phyloP scores from a whole-genome alignment of 2,888 invertebrate species.

The Pogonocherus hispidulus region DNA sequence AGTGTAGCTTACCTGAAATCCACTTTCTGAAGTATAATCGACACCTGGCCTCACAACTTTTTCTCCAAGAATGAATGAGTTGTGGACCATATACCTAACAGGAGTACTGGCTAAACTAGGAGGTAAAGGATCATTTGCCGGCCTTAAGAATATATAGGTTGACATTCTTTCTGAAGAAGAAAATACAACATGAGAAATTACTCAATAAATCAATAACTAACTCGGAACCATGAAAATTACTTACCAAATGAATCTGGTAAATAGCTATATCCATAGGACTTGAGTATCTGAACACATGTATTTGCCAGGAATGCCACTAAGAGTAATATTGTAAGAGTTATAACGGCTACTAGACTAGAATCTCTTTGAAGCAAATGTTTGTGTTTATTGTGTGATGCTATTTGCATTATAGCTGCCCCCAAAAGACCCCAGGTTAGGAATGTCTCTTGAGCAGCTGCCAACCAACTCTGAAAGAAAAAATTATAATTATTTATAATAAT shows the following conservation, averaged over 20 bases:
- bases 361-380: conserved; percentile 76
- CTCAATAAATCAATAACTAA: conserved; percentile 3
- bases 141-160: conserved; percentile 80
- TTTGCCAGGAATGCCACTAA: conserved; percentile 86
- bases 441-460: conserved; percentile 89
- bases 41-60: conserved; percentile 75
- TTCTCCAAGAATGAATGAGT: conserved; percentile 80
- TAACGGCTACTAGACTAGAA: conserved; percentile 77
- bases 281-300: conserved; percentile 84
- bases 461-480: conserved; percentile 79
- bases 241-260: conserved; percentile 89
- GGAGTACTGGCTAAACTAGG: conserved; percentile 75
- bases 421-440: conserved; percentile 91
- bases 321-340: conserved; percentile 83
- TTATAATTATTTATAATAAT: too few relatives aligned
- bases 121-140: conserved; percentile 74
- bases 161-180: conserved; percentile 76
- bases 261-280: conserved; percentile 81
- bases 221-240: too few relatives aligned
- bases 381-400: conserved; percentile 81
- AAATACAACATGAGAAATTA: conserved; percentile 6
- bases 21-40: conserved; percentile 75
- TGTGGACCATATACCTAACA: conserved; percentile 79
- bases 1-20: conserved; percentile 76
- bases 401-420: conserved; percentile 85